Evolutionary conservation across 2,888 invertebrate species (phyloP).

Genomic region (Calephelis perditalis): DNA sequence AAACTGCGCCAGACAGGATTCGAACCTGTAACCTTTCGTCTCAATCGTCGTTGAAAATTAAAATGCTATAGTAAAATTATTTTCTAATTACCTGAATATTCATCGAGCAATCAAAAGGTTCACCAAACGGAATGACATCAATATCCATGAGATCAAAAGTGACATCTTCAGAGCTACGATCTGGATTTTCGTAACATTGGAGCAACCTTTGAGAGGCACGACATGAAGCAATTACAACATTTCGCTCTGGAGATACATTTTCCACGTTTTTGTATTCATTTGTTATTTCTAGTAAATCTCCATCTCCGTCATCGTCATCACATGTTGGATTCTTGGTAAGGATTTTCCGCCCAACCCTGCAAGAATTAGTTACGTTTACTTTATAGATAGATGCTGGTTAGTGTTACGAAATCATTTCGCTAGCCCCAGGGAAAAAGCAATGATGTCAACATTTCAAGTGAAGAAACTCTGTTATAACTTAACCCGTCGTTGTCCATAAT

Average conservation of each 20-base stretch:
- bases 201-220: conserved; percentile 80
- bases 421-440: no score
- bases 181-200: conserved; percentile 79
- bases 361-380: conserved; percentile 20
- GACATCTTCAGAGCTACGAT: conserved; percentile 80
- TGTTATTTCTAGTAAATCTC: conserved; percentile 82
- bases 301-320: conserved; percentile 81
- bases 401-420: no score
- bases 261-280: conserved; percentile 81
- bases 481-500: no score
- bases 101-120: conserved; percentile 82
- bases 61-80: no score
- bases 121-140: conserved; percentile 81
- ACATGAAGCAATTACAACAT: conserved; percentile 82
- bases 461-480: no score
- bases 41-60: no score
- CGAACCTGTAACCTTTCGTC: no score
- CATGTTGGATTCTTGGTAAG: conserved; percentile 81
- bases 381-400: no score
- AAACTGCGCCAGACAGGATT: no score
- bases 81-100: conserved; percentile 75
- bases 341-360: conserved; percentile 82
- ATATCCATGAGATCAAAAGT: conserved; percentile 82
- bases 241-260: conserved; percentile 80
- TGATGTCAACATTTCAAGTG: no score